These are phyloP conservation scores for Cynoglossus semilaevis DNA, from an alignment of 2,113 vertebrate species.

Conservation along the genomic window DNA sequence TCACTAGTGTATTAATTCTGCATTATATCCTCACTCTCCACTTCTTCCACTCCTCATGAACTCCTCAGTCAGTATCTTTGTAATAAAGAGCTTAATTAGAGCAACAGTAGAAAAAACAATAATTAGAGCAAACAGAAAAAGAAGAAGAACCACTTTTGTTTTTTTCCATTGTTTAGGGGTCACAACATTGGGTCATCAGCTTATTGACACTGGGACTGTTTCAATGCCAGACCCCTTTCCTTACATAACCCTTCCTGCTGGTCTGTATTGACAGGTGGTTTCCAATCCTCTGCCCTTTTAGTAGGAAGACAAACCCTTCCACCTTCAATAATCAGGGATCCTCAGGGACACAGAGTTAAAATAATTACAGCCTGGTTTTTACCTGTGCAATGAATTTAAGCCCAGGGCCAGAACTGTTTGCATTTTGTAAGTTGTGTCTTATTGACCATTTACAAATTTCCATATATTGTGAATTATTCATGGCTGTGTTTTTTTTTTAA, in stretches of 20 bases:
- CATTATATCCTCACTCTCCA: constrained; percentile 25
- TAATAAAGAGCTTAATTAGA: constrained; percentile 44
- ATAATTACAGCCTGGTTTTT: constrained; percentile 5
- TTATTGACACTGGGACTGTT: no score
- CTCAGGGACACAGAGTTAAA: constrained; percentile 35
- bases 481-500: constrained; percentile 36
- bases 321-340: constrained; percentile 1
- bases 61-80: constrained; percentile 18
- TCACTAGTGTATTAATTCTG: background rate
- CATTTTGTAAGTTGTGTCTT: constrained; percentile 63
- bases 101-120: constrained; percentile 2
- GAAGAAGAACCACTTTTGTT: no score
- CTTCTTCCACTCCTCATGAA: constrained; percentile 7
- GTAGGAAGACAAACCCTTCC: no score
- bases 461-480: constrained; percentile 61
- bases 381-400: constrained; percentile 39
- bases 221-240: no score
- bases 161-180: no score
- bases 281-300: no score
- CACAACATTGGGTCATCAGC: no score
- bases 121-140: no score
- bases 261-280: no score
- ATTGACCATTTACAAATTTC: constrained; percentile 56
- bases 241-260: no score
- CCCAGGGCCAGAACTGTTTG: constrained; percentile 52